Evolutionary conservation across 1,140 invertebrate species (phyloP), one percentile per base, ranked within the genome.

Genomic region (Trichoplusia ni): DNA sequence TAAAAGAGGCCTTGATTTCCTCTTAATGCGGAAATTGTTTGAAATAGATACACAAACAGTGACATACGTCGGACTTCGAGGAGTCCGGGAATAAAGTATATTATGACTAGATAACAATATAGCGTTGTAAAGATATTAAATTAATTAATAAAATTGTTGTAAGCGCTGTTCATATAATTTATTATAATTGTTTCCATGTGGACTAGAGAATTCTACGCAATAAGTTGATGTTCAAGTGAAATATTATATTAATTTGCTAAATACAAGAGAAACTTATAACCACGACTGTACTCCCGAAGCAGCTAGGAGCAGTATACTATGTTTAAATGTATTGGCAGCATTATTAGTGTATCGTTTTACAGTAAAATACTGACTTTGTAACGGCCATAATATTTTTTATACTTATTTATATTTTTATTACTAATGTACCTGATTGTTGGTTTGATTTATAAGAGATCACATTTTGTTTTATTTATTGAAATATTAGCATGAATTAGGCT

Each of bases 391-490:
- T 31, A 42, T 9, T 42, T 56, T 56, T 40, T 42, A 42, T 38
- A 58, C 19, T 49, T 58, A 29, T 29, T n/a, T 42, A 27, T 37
- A 27, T 42, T 35, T 9, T 27, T 4, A 27, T 40, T 38, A 42
- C 21, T 53, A 31, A 19, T 51, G 60, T 62, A 62, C 60, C 60
- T 62, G 60, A 62, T 51, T 58, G 37, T 62, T 51, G 25, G 23
- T 58, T 58, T 29, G 4, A 6, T 42, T 25, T 38, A 29, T 58
- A 58, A 58, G 23, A 27, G 16, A 37, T 29, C 38, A 42, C 37
- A 51, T 37, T 47, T 27, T 19, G 11, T 61, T 49, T 59, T 38
- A 14, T 49, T 61, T 25, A 18, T 35, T 37, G 23, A 37, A 21
- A 40, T 25, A 40, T 16, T 54, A 54, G 19, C 13, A 8, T 11